Evolutionary conservation across 2,888 invertebrate species (phyloP), one percentile per base, ranked within the genome.

Genomic region (Dermolepida albohirtum): DNA sequence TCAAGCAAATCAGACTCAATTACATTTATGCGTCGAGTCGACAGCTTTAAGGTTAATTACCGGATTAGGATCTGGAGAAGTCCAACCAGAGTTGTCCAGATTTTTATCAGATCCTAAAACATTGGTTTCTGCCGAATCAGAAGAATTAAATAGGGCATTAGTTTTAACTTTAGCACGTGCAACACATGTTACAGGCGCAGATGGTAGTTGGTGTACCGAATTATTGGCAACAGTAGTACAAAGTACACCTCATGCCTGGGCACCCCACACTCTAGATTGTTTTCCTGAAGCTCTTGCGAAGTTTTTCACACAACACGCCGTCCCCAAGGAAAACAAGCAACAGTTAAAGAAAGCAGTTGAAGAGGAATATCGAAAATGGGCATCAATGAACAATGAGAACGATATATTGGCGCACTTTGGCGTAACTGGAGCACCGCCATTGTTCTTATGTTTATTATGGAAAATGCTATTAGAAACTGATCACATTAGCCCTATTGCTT

Each of bases 351-450:
- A 95, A 84, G 93, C 94, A 0, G 96, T 97, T 0, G 96, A 97
- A 77, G 96, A 97, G 78, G 98, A 98, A 79, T 97, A 97, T 79
- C 88, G 96, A 71, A 97, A 97, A 81, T 97, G 97, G 97, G 93
- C 92, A 49, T 94, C 95, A 0, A 97, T 98, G 97, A 95, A 92
- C 49, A 97, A 96, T 82, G 97, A 98, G 80, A 96, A 95, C 80
- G 97, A 97, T 80, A 95, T 97, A 44, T 95, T 98, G 76, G 92
- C 95, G 0, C 97, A 98, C 82, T 98, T 98, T 81, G 95, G 96
- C 0, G 93, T 95, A 14, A 93, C 94, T n/a, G 94, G 94, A 44
- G 95, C 96, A 2, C 95, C 96, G 40, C 92, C 94, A 0, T 84
- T 97, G 16, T 98, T 98, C 81, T 86, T 97, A 0, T 98, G 97